A percentile compares a stretch with the other conserved stretches of the same genome.
Evolutionary conservation across 2,797 vertebrate genomes (phyloP).

Genomic region (Mareca penelope): DNA sequence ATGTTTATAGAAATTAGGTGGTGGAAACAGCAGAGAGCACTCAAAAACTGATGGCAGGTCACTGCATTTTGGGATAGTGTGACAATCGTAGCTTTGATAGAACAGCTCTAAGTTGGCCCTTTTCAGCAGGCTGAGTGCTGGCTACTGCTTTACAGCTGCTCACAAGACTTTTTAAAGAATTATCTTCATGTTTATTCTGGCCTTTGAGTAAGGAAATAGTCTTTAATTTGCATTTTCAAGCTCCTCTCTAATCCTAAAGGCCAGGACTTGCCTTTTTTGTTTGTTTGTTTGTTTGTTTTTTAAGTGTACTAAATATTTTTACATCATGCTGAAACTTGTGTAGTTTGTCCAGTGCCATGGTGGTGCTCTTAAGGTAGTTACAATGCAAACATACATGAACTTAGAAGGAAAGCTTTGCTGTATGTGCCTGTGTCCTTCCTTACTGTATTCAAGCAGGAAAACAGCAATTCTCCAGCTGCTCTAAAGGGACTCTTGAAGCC

Average conservation of each 20-base stretch:
- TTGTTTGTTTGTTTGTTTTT: too few relatives aligned
- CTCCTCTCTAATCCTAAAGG: background rate
- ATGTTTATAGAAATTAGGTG: background rate
- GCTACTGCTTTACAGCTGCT: background rate
- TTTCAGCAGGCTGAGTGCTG: background rate
- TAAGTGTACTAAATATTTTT: background rate
- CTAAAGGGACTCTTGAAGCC: background rate
- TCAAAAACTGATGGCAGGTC: background rate
- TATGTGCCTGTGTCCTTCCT: background rate
- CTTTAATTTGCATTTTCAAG: background rate
- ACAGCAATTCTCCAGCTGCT: background rate
- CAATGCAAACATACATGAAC: background rate
- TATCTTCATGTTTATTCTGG: background rate
- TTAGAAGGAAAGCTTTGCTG: background rate
- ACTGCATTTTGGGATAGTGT: background rate
- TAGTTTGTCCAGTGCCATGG: background rate
- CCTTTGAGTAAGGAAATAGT: background rate
- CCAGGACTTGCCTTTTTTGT: background rate
- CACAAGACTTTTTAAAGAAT: background rate
- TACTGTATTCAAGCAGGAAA: background rate
- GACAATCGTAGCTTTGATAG: background rate
- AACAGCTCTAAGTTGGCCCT: background rate
- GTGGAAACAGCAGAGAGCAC: background rate
- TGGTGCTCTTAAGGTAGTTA: background rate
- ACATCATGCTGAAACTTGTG: background rate